Evolutionary conservation across 2,113 vertebrate genomes (phyloP).

Genomic region (Phoenicopterus ruber): DNA sequence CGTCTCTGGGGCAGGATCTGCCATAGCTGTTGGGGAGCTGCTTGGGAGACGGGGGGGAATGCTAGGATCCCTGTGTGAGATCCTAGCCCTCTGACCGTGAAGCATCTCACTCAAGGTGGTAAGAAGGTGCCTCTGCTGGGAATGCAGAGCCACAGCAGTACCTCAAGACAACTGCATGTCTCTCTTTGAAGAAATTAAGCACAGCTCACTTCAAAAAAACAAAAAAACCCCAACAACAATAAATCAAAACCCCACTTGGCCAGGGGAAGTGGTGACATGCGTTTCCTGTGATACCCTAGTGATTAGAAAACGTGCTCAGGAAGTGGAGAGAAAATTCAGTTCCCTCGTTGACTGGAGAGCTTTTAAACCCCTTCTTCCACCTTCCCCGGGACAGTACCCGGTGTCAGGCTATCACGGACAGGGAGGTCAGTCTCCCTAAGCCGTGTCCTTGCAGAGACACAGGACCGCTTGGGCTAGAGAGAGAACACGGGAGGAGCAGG

Average conservation of each 20-base stretch:
- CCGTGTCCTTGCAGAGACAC: not conserved
- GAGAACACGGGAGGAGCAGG: rapidly evolving
- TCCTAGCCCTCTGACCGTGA: not conserved
- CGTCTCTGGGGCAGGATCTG: not conserved
- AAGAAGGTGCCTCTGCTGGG: not conserved
- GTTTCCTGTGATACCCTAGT: not conserved
- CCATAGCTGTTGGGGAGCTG: rapidly evolving
- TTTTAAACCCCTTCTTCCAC: not conserved
- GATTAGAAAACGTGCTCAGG: not conserved
- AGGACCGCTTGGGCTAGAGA: not conserved
- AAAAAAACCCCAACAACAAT: not conserved
- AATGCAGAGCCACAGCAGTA: not conserved
- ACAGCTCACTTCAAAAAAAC: not conserved
- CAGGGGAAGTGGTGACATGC: not conserved
- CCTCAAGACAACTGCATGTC: not conserved
- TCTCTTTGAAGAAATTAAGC: not conserved
- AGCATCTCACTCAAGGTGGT: not conserved
- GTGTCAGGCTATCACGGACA: rapidly evolving
- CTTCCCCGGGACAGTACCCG: not conserved
- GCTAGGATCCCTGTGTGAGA: not conserved
- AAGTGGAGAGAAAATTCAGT: not conserved
- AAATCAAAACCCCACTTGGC: not conserved
- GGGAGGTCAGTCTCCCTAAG: not conserved
- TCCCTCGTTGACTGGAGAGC: not conserved
- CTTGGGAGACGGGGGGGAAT: not conserved